These are phyloP conservation scores for Ictidomys tridecemlineatus DNA, from an alignment of 2,113 vertebrate genomes.

Conservation along the genomic window DNA sequence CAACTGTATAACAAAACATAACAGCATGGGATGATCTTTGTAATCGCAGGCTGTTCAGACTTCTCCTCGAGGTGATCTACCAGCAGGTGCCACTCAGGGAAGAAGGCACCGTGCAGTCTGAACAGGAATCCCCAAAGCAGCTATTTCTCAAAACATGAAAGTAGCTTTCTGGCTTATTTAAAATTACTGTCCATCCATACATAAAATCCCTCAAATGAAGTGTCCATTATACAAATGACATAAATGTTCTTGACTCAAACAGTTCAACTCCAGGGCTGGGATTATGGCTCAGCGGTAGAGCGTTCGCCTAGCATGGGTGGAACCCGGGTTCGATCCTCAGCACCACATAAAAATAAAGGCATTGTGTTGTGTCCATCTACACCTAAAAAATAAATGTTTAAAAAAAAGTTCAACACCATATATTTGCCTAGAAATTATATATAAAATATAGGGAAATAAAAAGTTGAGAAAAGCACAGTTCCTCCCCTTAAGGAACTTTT, in stretches of 20 bases:
- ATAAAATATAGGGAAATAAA: not conserved
- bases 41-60: not conserved
- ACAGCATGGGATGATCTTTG: constrained; percentile 1
- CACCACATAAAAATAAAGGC: too few relatives aligned
- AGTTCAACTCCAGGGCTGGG: not conserved
- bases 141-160: constrained; percentile 26
- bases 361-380: too few relatives aligned
- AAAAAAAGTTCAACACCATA: not conserved
- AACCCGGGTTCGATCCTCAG: too few relatives aligned
- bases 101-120: not conserved
- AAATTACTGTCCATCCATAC: not conserved
- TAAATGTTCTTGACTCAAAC: not conserved
- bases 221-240: not conserved
- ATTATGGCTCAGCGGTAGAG: too few relatives aligned
- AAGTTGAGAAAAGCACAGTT: not conserved
- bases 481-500: not conserved
- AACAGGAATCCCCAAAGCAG: not conserved
- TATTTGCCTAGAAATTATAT: not conserved
- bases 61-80: not conserved
- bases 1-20: constrained; percentile 55
- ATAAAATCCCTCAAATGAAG: not conserved
- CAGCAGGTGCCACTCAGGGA: not conserved
- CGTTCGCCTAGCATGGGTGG: too few relatives aligned
- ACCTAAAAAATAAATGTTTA: too few relatives aligned
- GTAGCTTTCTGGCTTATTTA: not conserved